These are phyloP conservation scores for Ctenodactylus gundi DNA, from an alignment of 2,113 vertebrate species.

Conservation along the genomic window DNA sequence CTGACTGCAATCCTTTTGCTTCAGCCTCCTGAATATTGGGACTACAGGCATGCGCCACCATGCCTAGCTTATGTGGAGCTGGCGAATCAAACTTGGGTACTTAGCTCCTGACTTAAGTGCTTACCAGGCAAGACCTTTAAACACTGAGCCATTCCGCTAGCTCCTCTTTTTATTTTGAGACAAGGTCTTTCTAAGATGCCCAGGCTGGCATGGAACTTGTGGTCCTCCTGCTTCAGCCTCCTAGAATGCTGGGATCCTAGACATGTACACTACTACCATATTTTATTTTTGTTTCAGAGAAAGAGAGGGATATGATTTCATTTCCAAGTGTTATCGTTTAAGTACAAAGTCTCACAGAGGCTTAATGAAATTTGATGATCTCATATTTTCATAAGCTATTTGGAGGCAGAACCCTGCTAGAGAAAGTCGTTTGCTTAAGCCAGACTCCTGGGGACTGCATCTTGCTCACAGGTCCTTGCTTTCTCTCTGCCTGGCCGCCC, in stretches of 20 bases:
- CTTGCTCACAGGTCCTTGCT: neutral
- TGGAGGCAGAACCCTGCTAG: neutral
- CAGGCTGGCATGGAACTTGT: neutral
- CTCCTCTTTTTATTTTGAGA: neutral
- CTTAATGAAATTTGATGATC: neutral
- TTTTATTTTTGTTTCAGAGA: slow-evolving; percentile 1
- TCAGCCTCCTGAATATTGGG: no score
- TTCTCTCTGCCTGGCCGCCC: neutral
- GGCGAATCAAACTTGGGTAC: no score
- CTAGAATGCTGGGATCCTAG: neutral
- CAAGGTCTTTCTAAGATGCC: neutral
- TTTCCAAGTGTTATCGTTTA: neutral
- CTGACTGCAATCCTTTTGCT: no score
- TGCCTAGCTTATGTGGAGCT: no score
- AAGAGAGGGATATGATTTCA: neutral
- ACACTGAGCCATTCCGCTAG: neutral
- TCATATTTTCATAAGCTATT: neutral
- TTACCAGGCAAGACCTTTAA: neutral
- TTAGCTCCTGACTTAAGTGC: no score
- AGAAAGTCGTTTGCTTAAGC: neutral
- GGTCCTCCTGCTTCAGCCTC: neutral
- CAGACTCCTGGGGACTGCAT: neutral
- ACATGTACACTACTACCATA: neutral
- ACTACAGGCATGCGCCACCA: no score
- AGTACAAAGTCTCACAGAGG: neutral